Evolutionary conservation across 1,140 invertebrate species (phyloP), one percentile per base, ranked within the genome.

Genomic region (Cyphomyrmex costatus): DNA sequence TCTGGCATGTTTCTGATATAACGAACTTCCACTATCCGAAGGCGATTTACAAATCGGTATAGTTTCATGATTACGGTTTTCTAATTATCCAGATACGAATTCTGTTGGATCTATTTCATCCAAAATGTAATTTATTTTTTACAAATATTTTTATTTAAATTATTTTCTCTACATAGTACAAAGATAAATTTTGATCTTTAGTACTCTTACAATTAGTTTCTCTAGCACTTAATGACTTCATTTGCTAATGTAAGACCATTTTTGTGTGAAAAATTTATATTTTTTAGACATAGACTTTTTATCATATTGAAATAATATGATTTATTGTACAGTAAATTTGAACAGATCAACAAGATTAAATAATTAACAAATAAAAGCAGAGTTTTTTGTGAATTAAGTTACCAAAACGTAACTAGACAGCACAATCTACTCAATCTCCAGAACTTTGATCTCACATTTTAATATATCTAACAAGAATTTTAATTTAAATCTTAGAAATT

Each of bases 31-130:
- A 14, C 58, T 74, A 56, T 74, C 51, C 21, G 4, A 78, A 42
- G 24, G 2, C 27, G 27, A 79, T 49, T 51, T 79, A 51, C 19
- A 51, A 49, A 79, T 66, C n/a, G 27, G 0, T n/a, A 46, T 14
- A 78, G 19, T 66, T 68, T 51, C 4, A 27, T 30, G 14, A 79
- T 66, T 68, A 68, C 36, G 10, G 53, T 66, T 66, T 51, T 12
- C n/a, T 51, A 21, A 79, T 33, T 66, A 33, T 65, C 2, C 24
- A 65, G n/a, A 65, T 8, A 30, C 21, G 5, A 79, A 42, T 63
- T 58, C 5, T 51, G 6, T 42, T 42, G 8, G 10, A 42, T 7
- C 8, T 42, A 42, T 42, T 42, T 42, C 8, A 42, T 8, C 3
- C 8, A 12, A 42, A 42, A 42, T 42, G 36, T 42, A 42, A 42